Base-by-base conservation (phyloP, 2,888 invertebrate genomes). In the Synanthedon tipuliformis region DNA sequence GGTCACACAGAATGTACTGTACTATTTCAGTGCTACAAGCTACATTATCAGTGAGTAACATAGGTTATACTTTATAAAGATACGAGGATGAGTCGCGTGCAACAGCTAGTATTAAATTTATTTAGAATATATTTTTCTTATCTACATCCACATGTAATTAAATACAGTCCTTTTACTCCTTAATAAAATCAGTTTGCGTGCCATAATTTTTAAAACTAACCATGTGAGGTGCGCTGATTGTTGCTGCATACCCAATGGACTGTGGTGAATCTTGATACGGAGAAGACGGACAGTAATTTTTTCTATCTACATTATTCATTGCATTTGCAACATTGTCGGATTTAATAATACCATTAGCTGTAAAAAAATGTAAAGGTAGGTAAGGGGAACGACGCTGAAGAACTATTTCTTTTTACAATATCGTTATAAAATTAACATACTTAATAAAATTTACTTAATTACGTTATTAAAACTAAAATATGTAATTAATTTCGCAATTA, bases 141-240 rank as follows among this genome's bases (percentile, higher is more conserved):
- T 23, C 23, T 23, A 23, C 5, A 10, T 34, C 34, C 10, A 10
- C 34, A 8, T 3, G 34, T 8, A 27, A 27, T 8, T 27, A 27
- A 27, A 7, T 27, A 7, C 27, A 8, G 27, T 34, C 10, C 34
- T 10, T n/a, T 34, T 10, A 34, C 34, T 34, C 34, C 3, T 34
- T 34, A 34, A 34, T 3, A 34, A 34, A 8, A 34, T 7, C 1
- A 34, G 2, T 34, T 34, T 34, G 34, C 10, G 1, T 34, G 34
- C 10, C 34, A 10, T 34, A 34, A 34, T 34, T 34, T 34, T 34
- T 8, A 34, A 34, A 16, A 59, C 65, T 73, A 82, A 95, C 95
- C 97, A 98, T 98, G 75, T 98, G 97, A 11, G 98, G 98, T 41
- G 98, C 98, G 81, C 95, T 95, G 57, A 98, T 98, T 0, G 98